phyloP scores from a whole-genome alignment of 2,113 vertebrate species.

The Syngnathus scovelli region DNA sequence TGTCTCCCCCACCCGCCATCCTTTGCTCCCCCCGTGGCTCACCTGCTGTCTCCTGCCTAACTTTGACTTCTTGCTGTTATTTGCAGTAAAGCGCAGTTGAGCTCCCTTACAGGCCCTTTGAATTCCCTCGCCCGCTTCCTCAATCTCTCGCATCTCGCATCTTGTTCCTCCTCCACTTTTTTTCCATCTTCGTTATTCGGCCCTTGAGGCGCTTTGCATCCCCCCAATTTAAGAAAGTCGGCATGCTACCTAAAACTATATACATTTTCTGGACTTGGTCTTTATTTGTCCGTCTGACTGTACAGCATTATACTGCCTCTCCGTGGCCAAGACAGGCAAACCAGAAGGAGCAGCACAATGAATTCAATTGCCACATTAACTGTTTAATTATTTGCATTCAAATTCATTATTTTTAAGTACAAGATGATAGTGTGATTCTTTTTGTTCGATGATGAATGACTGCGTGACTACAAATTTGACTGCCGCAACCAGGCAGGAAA shows the following conservation, averaged over 20 bases:
- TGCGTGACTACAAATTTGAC: no score
- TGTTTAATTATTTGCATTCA: no score
- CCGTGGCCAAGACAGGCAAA: no score
- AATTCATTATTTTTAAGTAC: no score
- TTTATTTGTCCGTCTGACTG: no score
- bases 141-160: constrained; percentile 23
- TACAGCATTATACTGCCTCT: no score
- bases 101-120: constrained; percentile 55
- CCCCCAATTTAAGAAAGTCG: constrained; percentile 10
- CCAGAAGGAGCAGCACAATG: no score
- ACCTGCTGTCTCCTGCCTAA: constrained; percentile 20
- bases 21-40: constrained; percentile 26
- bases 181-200: constrained; percentile 20
- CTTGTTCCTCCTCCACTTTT: constrained; percentile 15
- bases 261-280: no score
- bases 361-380: no score
- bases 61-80: constrained; percentile 25
- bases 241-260: neutral
- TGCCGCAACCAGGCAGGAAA: neutral
- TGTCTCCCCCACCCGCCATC: constrained; percentile 23
- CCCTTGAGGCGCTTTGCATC: constrained; percentile 6
- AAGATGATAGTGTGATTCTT: no score
- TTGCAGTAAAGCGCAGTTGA: constrained; percentile 41
- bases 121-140: constrained; percentile 50
- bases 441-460: no score